Evolutionary conservation across 2,888 invertebrate species (phyloP).

Genomic region (Scelioninae gen. 2): DNA sequence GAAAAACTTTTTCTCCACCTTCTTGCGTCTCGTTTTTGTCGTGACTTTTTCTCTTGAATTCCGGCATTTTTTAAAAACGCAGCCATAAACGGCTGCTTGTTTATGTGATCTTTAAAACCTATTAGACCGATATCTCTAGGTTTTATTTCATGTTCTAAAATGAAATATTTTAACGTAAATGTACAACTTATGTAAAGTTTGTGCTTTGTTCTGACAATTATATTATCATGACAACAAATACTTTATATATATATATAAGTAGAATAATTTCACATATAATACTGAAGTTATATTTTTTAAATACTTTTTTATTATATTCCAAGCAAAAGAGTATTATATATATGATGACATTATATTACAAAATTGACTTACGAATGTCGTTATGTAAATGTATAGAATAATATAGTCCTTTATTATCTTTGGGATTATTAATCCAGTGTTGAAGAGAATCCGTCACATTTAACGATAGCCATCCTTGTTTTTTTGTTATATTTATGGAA

Average conservation of each 20-base stretch:
- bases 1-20: no score
- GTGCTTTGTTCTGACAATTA: no score
- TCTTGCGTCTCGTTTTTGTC: constrained; percentile 47
- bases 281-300: no score
- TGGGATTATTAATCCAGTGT: constrained; percentile 87
- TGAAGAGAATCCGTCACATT: constrained; percentile 88
- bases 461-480: constrained; percentile 90
- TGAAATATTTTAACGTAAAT: no score
- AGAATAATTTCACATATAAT: no score
- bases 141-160: constrained; percentile 47
- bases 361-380: constrained; percentile 43
- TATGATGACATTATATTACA: no score
- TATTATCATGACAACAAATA: no score
- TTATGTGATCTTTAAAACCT: constrained; percentile 31
- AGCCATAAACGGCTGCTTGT: constrained; percentile 50
- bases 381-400: constrained; percentile 43
- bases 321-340: no score
- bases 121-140: constrained; percentile 45
- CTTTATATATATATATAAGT: no score
- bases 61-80: constrained; percentile 36
- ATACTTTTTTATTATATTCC: no score
- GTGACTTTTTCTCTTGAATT: constrained; percentile 18
- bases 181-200: no score
- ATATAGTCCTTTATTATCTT: constrained; percentile 90
- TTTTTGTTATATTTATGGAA: constrained; percentile 83